Base-by-base conservation (phyloP, 2,888 invertebrate genomes). In the Drosophila fulvimacula region DNA sequence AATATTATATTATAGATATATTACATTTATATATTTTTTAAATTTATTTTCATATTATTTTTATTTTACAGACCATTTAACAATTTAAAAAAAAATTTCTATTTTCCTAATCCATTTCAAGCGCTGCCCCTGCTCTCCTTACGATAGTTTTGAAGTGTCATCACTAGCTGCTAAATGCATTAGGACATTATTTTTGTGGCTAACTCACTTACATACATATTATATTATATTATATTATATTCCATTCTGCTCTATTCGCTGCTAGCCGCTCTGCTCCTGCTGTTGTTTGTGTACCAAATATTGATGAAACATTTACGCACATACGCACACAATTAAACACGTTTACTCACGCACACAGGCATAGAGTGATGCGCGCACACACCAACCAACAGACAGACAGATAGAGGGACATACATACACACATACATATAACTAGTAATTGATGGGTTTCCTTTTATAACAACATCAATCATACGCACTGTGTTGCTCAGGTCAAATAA, bases 281-380 rank as follows among this genome's bases (percentile, higher is more conserved):
- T 79, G 70, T 69, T 85, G 84, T 82, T 79, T 80, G 71, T 61
- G 82, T 53, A 68, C 79, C 79, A 85, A 88, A 88, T 88, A 84
- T 85, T 87, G 89, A 84, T 86, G 87, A 79, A 88, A 86, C 80
- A 86, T 83, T 88, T 85, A 82, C 82, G 79, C 81, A 81, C 79
- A 85, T 79, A 78, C 79, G 88, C 82, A 88, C 84, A 81, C 85
- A 82, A 84, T 84, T 87, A 84, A 89, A 89, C 81, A 78, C 79
- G 68, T 84, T 89, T 88, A 78, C 70, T 79, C 80, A 84, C 73
- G 71, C 79, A 79, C 77, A 82, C 82, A 82, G 81, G 79, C 84
- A 80, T 69, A 66, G 69, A 76, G 73, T 65, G 66, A 60, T 42
- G 73, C 62, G 55, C 19, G 62, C 56, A 73, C 41, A 65, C 30